Percentiles rank a stretch among this genome's conserved stretches.
Evolutionary conservation across 2,113 vertebrate genomes (phyloP).

Genomic region (Grammomys surdaster): DNA sequence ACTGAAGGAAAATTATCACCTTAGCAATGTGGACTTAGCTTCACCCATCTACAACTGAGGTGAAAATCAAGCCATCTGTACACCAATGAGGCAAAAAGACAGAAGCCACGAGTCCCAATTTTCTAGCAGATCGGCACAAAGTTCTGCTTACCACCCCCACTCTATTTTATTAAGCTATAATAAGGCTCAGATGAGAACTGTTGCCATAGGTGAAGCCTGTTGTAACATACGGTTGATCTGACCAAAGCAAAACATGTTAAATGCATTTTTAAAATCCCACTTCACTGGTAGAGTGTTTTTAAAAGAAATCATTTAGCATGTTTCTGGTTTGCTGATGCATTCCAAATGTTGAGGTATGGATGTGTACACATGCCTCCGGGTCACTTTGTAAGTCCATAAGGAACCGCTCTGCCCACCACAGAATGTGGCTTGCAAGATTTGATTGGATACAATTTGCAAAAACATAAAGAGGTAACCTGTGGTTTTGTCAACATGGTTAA

Average conservation of each 20-base stretch:
- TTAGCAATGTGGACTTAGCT: neutral
- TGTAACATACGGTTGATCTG: constrained; percentile 86
- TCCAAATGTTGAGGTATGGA: constrained; percentile 68
- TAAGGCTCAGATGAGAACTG: constrained; percentile 83
- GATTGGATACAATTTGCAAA: constrained; percentile 74
- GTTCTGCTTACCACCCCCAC: constrained; percentile 82
- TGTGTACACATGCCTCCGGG: neutral
- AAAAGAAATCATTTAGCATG: constrained; percentile 46
- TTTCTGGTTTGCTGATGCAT: constrained; percentile 79
- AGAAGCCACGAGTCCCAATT: constrained; percentile 67
- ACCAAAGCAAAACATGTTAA: constrained; percentile 85
- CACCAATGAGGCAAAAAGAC: constrained; percentile 63
- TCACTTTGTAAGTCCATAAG: constrained; percentile 45
- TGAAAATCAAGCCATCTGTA: constrained; percentile 35
- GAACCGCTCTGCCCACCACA: constrained; percentile 46
- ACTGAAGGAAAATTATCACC: neutral
- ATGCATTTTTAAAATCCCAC: constrained; percentile 75
- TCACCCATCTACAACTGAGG: neutral
- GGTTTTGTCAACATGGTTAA: constrained; percentile 81
- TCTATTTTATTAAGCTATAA: constrained; percentile 87
- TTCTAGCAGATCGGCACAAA: constrained; percentile 47
- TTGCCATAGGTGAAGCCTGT: constrained; percentile 86
- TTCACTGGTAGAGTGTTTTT: constrained; percentile 80
- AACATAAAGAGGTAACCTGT: constrained; percentile 82
- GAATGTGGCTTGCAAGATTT: constrained; percentile 73